phyloP scores from a whole-genome alignment of 2,888 invertebrate species.

The Trissoscelio sp. region DNA sequence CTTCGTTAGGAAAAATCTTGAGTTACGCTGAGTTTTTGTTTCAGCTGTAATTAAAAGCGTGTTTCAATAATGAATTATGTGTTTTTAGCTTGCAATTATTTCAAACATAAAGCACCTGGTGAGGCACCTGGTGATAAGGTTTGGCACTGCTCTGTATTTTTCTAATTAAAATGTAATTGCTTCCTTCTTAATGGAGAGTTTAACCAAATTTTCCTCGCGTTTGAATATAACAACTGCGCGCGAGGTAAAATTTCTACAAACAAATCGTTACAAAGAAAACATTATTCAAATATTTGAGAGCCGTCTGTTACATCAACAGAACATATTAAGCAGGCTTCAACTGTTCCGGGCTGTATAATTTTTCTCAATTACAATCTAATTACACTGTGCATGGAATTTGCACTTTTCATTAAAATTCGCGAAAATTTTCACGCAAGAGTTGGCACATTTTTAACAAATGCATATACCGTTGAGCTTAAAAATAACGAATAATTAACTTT shows the following conservation, averaged over 20 bases:
- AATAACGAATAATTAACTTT: too few species aligned
- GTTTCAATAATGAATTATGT: conserved; percentile 25
- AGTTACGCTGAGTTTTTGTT: conserved; percentile 1
- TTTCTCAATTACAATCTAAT: conserved; percentile 19
- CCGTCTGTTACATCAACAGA: not conserved
- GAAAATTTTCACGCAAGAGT: not conserved
- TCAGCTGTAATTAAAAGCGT: conserved; percentile 30
- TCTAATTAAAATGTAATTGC: conserved; percentile 40
- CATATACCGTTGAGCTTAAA: too few species aligned
- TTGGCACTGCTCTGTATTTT: conserved; percentile 9
- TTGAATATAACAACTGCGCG: conserved; percentile 8
- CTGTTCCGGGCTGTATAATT: not conserved
- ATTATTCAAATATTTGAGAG: conserved; percentile 12
- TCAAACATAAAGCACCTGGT: conserved; percentile 22
- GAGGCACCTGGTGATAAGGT: conserved; percentile 13
- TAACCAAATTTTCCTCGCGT: conserved; percentile 5
- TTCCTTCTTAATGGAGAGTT: conserved; percentile 12
- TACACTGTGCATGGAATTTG: not conserved
- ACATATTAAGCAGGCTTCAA: not conserved
- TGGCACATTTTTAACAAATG: not conserved
- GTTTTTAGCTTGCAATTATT: conserved; percentile 15
- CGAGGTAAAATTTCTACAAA: not conserved
- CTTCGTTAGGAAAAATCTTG: conserved; percentile 13
- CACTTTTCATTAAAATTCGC: not conserved
- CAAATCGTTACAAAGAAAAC: conserved; percentile 9